phyloP scores from a whole-genome alignment of 2,888 invertebrate species.

The Lymantria dispar region DNA sequence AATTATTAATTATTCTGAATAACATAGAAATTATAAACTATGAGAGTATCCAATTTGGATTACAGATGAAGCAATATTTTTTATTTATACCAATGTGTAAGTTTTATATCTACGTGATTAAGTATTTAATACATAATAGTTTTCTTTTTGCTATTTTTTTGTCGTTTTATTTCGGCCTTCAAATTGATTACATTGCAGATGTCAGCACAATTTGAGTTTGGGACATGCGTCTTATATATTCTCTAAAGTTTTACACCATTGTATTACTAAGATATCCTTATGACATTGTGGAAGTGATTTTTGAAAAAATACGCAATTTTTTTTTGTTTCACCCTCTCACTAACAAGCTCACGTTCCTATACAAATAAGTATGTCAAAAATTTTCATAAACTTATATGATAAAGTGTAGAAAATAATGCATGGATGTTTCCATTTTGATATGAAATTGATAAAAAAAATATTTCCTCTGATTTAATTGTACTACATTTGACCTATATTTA shows the following conservation, averaged over 20 bases:
- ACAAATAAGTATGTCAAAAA: constrained; percentile 56
- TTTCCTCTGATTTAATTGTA: constrained; percentile 77
- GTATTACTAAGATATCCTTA: too few relatives aligned
- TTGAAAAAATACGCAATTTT: too few relatives aligned
- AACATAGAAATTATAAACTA: neutral
- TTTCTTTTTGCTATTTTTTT: neutral
- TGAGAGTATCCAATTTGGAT: neutral
- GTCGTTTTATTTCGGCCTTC: neutral
- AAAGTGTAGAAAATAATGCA: constrained; percentile 81
- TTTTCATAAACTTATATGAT: constrained; percentile 55
- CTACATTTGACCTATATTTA: constrained; percentile 81
- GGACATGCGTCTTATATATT: too few relatives aligned
- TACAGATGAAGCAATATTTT: neutral
- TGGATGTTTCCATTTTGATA: constrained; percentile 78
- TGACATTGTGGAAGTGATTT: too few relatives aligned
- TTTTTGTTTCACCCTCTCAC: constrained; percentile 43
- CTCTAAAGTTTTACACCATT: too few relatives aligned
- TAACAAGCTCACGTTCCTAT: constrained; percentile 69
- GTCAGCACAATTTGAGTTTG: too few relatives aligned
- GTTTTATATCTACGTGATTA: neutral
- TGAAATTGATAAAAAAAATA: constrained; percentile 77
- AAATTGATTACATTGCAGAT: neutral
- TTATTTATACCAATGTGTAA: neutral
- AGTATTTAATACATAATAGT: neutral
- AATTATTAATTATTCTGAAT: neutral